A percentile compares a stretch with the other conserved stretches of the same genome.
Evolutionary conservation across 1,140 invertebrate species (phyloP).

Genomic region (Vanessa tameamea): DNA sequence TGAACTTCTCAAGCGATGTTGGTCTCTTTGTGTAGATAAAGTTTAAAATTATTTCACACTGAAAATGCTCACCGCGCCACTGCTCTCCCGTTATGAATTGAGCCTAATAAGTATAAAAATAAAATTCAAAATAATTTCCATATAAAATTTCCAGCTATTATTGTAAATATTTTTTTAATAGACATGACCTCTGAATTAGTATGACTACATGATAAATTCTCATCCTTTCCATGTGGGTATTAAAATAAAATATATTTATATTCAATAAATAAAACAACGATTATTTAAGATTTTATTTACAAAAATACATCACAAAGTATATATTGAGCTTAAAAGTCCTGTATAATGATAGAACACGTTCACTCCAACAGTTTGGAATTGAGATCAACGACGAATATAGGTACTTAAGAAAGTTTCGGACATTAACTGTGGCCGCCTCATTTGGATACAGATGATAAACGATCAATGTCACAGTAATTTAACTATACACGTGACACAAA

Average conservation of each 20-base stretch:
- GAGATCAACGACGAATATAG: slow-evolving; percentile 60
- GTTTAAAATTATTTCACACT: no score
- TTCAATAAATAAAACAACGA: neutral
- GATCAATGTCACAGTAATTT: no score
- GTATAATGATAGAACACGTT: slow-evolving; percentile 73
- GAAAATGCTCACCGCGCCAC: no score
- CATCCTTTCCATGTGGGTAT: neutral
- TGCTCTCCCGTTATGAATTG: no score
- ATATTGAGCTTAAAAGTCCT: slow-evolving; percentile 78
- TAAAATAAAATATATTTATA: neutral
- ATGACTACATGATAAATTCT: neutral
- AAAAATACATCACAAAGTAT: slow-evolving; percentile 79
- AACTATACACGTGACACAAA: no score
- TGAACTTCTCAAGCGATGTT: no score
- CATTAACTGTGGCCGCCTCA: neutral
- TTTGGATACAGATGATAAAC: neutral
- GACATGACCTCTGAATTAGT: no score
- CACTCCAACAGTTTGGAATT: slow-evolving; percentile 60
- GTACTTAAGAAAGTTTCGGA: slow-evolving; percentile 3
- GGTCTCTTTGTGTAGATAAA: no score
- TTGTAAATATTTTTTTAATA: no score
- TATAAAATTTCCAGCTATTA: no score
- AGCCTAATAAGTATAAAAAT: no score
- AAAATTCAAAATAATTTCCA: no score
- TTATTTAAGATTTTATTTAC: slow-evolving; percentile 41